Evolutionary conservation across 2,888 invertebrate species (phyloP), one percentile per base, ranked within the genome.

Genomic region (Caenorhabditis drosophilae): DNA sequence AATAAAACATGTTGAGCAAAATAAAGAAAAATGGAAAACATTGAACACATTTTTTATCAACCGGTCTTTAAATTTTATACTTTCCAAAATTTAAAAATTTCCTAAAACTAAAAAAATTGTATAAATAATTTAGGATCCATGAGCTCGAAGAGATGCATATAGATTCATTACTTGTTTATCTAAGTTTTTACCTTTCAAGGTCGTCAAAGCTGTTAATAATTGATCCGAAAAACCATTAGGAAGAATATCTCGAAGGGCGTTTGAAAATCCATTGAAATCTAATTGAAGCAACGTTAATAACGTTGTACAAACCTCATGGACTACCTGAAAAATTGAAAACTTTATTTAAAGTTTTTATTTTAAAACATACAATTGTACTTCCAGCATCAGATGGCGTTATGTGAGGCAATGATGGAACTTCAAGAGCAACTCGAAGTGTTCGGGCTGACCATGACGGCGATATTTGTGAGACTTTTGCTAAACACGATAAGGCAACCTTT

Each of bases 321-420:
- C 60, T 2, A 75, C 73, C 57, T 73, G 36, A 2, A 49, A 35
- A 36, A 3, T 22, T 20, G 3, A 35, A 31, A 4, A 2, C 2
- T 35, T 9, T 35, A 35, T 35, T 31, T 46, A 34, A 49, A n/a
- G 4, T 4, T 7, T 48, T 20, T 4, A 25, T 22, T 22, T 9
- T 9, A 34, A 1, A 38, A 49, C 31, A 20, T 16, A 67, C 68
- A 46, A 68, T 23, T 9, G 60, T 60, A 41, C 71, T 71, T 18
- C 71, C 71, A 9, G 74, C 74, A 62, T 74, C 74, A 2, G 67
- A 51, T 15, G 71, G 67, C n/a, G 62, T 64, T 34, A 74, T 69
- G 20, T 74, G 74, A 2, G 68, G 22, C 7, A 74, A 54, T 9
- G 69, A 50, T 1, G 74, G 74, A 42, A 74, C 57, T 45, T 71